A percentile compares a stretch with the other conserved stretches of the same genome.
phyloP scores from a whole-genome alignment of 2,797 vertebrate genomes.

The Microctenopoma stevenorrisi region DNA sequence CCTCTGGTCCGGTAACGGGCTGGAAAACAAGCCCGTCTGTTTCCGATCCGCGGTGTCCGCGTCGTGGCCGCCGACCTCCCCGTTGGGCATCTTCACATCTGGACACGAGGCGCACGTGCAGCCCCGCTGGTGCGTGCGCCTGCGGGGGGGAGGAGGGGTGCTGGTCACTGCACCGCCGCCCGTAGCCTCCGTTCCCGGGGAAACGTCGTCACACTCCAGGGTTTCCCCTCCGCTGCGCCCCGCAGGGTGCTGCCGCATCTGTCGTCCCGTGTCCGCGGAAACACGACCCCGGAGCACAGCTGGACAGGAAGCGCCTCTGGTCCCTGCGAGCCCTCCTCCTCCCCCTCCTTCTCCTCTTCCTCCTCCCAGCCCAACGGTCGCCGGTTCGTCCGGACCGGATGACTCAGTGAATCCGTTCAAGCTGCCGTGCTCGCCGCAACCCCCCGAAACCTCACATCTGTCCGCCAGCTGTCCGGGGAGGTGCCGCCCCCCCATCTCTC shows the following conservation, averaged over 20 bases:
- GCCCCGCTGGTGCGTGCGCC: constrained; percentile 41
- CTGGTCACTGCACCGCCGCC: background rate
- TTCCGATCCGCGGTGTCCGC: background rate
- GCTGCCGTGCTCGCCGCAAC: constrained; percentile 46
- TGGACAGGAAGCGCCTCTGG: constrained; percentile 49
- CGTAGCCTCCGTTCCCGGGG: constrained; percentile 6
- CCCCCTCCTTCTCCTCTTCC: constrained; percentile 17
- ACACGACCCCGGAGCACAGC: constrained; percentile 42
- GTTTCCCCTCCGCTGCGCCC: constrained; percentile 22
- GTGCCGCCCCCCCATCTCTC: constrained; percentile 24
- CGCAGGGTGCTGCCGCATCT: constrained; percentile 12
- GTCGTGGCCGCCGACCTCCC: constrained; percentile 25
- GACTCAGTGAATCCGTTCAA: constrained; percentile 80
- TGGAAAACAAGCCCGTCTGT: background rate
- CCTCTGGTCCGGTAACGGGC: constrained; percentile 8
- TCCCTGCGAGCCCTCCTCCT: constrained; percentile 17
- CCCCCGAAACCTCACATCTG: constrained; percentile 49
- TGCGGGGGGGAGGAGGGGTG: constrained; percentile 23
- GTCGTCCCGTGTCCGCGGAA: constrained; percentile 27
- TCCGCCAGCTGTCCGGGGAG: constrained; percentile 31
- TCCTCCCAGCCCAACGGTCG: constrained; percentile 24
- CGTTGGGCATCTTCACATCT: constrained; percentile 65
- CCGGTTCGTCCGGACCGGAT: constrained; percentile 36
- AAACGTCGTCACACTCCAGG: constrained; percentile 21
- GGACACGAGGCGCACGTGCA: constrained; percentile 14